Percentiles rank a stretch among this genome's conserved stretches.
phyloP scores from a whole-genome alignment of 2,113 vertebrate species.

The Scortum barcoo region DNA sequence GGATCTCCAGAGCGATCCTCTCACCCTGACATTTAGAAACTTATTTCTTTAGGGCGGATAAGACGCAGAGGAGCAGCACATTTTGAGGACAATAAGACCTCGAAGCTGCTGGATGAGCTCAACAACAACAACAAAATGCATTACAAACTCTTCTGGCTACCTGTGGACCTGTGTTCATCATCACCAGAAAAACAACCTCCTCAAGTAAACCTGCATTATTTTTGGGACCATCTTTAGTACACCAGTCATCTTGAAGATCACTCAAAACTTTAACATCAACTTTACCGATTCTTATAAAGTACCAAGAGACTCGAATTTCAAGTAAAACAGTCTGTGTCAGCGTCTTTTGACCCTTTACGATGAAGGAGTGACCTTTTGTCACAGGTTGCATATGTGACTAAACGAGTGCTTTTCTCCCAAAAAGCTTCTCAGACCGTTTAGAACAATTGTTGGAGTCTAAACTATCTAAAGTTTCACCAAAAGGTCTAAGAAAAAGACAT shows the following conservation, averaged over 20 bases:
- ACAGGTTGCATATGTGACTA: not conserved
- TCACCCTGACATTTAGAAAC: not conserved
- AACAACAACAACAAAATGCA: not conserved
- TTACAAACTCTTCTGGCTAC: not conserved
- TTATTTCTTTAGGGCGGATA: not conserved
- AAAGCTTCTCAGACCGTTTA: not conserved
- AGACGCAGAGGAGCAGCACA: conserved; percentile 5
- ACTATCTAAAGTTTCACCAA: not conserved
- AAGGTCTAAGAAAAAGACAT: not conserved
- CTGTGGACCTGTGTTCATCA: too few relatives aligned
- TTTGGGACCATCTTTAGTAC: not conserved
- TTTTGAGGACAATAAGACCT: too few relatives aligned
- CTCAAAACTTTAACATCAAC: too few relatives aligned
- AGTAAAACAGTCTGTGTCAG: too few relatives aligned
- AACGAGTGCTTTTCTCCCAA: not conserved
- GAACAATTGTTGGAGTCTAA: not conserved
- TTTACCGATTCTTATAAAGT: not conserved
- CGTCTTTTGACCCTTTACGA: not conserved
- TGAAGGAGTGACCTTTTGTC: not conserved
- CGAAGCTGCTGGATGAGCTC: not conserved
- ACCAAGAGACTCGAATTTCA: not conserved
- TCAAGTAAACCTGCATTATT: not conserved
- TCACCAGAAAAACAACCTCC: not conserved
- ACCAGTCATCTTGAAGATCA: too few relatives aligned
- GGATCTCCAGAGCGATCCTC: conserved; percentile 5